These are phyloP conservation scores for Popillia japonica DNA, from an alignment of 1,140 invertebrate genomes.

Conservation along the genomic window DNA sequence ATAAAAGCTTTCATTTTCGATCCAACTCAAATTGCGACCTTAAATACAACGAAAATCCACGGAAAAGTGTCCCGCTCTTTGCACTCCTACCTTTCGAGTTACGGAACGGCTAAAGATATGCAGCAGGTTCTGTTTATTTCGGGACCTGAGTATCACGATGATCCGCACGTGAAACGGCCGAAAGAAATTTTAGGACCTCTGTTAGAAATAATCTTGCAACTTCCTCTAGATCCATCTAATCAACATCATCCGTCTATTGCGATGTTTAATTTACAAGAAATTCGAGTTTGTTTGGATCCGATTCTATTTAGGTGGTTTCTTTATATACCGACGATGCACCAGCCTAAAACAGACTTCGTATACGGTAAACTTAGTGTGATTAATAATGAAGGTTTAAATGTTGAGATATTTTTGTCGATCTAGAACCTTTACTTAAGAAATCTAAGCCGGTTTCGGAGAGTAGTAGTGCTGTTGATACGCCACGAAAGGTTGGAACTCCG, in stretches of 20 bases:
- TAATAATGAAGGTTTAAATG: not conserved
- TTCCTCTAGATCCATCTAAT: conserved; percentile 62
- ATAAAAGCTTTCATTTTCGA: conserved; percentile 65
- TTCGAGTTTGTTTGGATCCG: conserved; percentile 69
- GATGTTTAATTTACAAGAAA: conserved; percentile 67
- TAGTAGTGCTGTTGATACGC: conserved; percentile 54
- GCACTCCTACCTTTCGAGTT: not conserved
- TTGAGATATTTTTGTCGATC: not conserved
- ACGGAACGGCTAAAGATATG: conserved; percentile 53
- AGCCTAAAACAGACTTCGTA: conserved; percentile 55
- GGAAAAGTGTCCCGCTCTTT: not conserved
- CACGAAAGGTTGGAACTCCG: conserved; percentile 55
- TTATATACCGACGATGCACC: conserved; percentile 63
- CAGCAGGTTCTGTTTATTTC: conserved; percentile 67
- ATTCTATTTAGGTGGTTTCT: conserved; percentile 69
- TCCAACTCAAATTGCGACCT: conserved; percentile 42
- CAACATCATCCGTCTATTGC: conserved; percentile 66
- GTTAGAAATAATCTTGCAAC: conserved; percentile 64
- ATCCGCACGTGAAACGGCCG: conserved; percentile 38
- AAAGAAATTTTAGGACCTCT: conserved; percentile 49
- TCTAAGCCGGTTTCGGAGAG: conserved; percentile 49
- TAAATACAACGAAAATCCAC: not conserved
- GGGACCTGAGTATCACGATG: conserved; percentile 63
- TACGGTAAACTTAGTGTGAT: conserved; percentile 54
- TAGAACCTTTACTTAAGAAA: conserved; percentile 40